These are phyloP conservation scores for Mystacornis crossleyi DNA, from an alignment of 2,113 vertebrate genomes.

Conservation along the genomic window DNA sequence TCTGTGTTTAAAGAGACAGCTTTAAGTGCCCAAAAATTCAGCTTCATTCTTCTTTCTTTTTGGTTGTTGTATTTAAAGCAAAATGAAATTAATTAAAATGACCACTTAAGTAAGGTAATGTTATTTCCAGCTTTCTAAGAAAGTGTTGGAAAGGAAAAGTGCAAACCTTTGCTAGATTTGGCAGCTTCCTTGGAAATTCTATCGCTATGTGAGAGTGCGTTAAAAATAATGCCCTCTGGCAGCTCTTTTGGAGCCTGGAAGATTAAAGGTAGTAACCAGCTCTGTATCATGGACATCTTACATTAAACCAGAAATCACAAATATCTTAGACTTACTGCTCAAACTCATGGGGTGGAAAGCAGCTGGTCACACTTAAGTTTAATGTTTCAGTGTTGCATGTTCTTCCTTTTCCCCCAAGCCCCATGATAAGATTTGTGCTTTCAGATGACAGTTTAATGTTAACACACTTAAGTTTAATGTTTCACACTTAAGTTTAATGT, in stretches of 20 bases:
- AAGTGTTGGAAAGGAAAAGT: conserved; percentile 1
- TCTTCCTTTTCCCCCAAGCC: background rate
- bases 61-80: background rate
- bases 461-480: no score
- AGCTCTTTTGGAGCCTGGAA: conserved; percentile 29
- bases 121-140: conserved; percentile 53
- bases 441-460: no score
- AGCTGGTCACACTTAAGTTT: background rate
- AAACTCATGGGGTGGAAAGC: background rate
- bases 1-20: background rate
- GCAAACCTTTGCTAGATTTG: conserved; percentile 15
- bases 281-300: background rate
- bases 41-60: background rate
- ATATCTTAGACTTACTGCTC: background rate
- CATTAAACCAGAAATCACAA: background rate
- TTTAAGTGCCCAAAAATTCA: background rate
- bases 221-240: conserved; percentile 39
- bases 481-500: no score
- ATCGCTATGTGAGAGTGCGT: background rate
- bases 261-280: conserved; percentile 8
- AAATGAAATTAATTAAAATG: background rate
- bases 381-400: background rate
- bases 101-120: background rate
- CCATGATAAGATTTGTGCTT: background rate
- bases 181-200: conserved; percentile 42